phyloP scores from a whole-genome alignment of 2,888 invertebrate genomes.

The Drosophila pseudotalamancana region DNA sequence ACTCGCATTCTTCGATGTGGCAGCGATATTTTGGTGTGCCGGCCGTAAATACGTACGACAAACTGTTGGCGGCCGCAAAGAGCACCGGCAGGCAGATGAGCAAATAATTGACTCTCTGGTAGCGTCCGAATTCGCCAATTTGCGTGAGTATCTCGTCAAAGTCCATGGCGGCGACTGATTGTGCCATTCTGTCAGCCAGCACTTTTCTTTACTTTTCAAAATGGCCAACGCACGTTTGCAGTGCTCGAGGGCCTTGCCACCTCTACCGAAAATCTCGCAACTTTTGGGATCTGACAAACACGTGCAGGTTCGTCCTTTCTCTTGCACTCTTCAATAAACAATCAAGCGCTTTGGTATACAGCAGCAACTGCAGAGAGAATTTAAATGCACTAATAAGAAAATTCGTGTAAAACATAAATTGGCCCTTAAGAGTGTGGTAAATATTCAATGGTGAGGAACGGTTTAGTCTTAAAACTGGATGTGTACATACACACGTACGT shows the following conservation, averaged over 20 bases:
- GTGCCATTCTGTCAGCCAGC: constrained; percentile 20
- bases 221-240: background rate
- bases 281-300: background rate
- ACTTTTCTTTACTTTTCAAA: constrained; percentile 15
- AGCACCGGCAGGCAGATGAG: constrained; percentile 87
- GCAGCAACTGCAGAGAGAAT: background rate
- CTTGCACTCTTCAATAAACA: background rate
- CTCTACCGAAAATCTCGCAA: background rate
- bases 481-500: too few relatives aligned
- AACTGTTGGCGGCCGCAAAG: constrained; percentile 87
- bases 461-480: background rate
- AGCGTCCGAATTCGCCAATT: constrained; percentile 87
- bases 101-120: constrained; percentile 86
- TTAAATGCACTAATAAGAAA: background rate
- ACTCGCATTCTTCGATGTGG: constrained; percentile 86
- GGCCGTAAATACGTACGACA: constrained; percentile 87
- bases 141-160: constrained; percentile 87
- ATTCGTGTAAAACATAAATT: background rate
- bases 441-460: background rate
- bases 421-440: background rate
- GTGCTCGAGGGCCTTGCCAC: constrained; percentile 34
- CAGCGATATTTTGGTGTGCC: constrained; percentile 87
- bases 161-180: constrained; percentile 84
- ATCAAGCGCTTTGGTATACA: background rate
- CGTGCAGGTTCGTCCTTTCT: background rate